Evolutionary conservation across 2,888 invertebrate genomes (phyloP).

Genomic region (Nephrotoma guestfalica): DNA sequence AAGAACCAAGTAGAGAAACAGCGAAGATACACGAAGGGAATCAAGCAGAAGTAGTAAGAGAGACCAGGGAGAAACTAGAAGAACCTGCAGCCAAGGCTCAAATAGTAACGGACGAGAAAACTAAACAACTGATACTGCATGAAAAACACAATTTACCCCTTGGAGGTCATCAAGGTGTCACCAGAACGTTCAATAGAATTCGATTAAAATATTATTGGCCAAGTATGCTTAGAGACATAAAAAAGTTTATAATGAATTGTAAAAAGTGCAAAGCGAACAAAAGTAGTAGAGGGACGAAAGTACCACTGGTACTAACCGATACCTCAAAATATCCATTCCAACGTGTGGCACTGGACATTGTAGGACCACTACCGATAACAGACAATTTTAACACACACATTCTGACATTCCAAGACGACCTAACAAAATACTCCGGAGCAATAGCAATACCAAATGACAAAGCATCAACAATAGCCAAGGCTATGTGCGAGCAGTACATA

Average conservation of each 20-base stretch:
- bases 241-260: background rate
- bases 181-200: too few relatives aligned
- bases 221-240: background rate
- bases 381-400: background rate
- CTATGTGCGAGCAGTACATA: background rate
- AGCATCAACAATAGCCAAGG: background rate
- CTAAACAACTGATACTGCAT: background rate
- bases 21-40: background rate
- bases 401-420: too few relatives aligned
- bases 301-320: background rate
- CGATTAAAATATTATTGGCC: too few relatives aligned
- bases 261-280: background rate
- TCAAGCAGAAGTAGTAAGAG: background rate
- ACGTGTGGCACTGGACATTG: too few relatives aligned
- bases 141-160: background rate
- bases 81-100: background rate
- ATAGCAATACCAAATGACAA: background rate
- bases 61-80: too few relatives aligned
- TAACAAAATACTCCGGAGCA: background rate
- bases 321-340: too few relatives aligned
- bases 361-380: background rate
- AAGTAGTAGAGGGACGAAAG: background rate
- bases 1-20: background rate
- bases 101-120: background rate
- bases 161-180: background rate